Percentiles rank a stretch among this genome's conserved stretches.
Evolutionary conservation across 1,140 invertebrate genomes (phyloP).

Genomic region (Eumeta japonica): DNA sequence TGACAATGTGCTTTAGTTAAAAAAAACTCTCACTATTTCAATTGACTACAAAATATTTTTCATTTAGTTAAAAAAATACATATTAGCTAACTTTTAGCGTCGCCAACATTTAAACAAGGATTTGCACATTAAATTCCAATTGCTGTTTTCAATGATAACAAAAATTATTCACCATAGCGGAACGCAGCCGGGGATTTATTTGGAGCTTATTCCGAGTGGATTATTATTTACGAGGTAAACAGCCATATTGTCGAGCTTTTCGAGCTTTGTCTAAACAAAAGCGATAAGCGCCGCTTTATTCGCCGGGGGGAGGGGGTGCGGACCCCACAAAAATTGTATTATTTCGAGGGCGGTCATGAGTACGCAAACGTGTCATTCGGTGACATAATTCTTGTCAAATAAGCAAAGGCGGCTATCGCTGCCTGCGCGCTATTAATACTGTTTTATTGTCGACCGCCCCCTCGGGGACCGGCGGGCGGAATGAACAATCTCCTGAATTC

Average conservation of each 20-base stretch:
- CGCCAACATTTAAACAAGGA: too few relatives aligned
- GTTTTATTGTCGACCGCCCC: too few relatives aligned
- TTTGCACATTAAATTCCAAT: too few relatives aligned
- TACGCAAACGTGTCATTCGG: neutral
- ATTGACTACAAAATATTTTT: neutral
- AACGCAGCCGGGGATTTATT: too few relatives aligned
- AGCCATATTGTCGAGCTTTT: conserved; percentile 23
- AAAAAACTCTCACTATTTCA: too few relatives aligned
- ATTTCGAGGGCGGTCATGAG: neutral
- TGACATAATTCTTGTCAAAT: conserved; percentile 1
- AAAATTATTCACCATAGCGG: neutral
- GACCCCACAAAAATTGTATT: neutral
- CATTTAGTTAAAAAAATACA: too few relatives aligned
- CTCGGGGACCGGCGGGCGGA: too few relatives aligned
- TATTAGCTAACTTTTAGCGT: too few relatives aligned
- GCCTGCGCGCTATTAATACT: too few relatives aligned
- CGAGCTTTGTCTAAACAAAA: conserved; percentile 27
- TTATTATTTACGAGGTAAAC: conserved; percentile 35
- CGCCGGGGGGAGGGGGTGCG: neutral
- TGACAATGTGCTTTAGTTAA: too few relatives aligned
- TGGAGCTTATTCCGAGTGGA: conserved; percentile 18
- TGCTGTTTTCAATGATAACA: neutral
- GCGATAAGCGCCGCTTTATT: conserved; percentile 23
- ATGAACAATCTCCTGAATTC: too few relatives aligned
- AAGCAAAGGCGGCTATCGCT: too few relatives aligned